phyloP scores from a whole-genome alignment of 1,140 invertebrate species.

The Zaprionus ornatus region DNA sequence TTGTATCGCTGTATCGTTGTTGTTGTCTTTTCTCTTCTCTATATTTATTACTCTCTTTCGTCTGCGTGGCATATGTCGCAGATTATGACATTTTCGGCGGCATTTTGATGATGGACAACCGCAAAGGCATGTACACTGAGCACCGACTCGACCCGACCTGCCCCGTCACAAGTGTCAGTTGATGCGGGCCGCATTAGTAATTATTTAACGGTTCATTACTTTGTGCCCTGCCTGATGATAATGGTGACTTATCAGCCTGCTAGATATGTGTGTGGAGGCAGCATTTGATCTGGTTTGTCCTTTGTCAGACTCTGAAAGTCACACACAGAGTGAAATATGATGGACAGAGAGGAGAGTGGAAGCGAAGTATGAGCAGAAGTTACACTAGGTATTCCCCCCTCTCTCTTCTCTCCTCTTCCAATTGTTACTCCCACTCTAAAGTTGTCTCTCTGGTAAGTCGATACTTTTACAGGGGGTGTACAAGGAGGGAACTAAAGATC shows the following conservation, averaged over 20 bases:
- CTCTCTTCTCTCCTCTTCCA: neutral
- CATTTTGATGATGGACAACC: slow-evolving; percentile 39
- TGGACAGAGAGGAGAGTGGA: neutral
- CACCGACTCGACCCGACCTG: neutral
- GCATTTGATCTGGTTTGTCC: slow-evolving; percentile 1
- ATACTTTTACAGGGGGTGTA: slow-evolving; percentile 33
- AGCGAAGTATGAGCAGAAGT: no score
- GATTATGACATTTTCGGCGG: slow-evolving; percentile 68
- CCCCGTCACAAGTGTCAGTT: slow-evolving; percentile 42
- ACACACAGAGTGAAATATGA: neutral
- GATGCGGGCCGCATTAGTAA: slow-evolving; percentile 51
- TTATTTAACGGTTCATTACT: slow-evolving; percentile 64
- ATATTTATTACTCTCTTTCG: slow-evolving; percentile 27
- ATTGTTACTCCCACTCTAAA: slow-evolving; percentile 14
- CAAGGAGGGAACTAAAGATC: slow-evolving; percentile 17
- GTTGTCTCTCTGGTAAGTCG: slow-evolving; percentile 42
- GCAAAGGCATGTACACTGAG: neutral
- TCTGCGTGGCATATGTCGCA: slow-evolving; percentile 59
- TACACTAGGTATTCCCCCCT: neutral
- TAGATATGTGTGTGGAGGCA: neutral
- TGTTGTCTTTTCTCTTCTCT: neutral
- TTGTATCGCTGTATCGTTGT: neutral
- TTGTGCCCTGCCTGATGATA: slow-evolving; percentile 5
- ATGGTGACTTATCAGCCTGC: neutral
- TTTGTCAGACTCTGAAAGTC: neutral